Evolutionary conservation across 2,113 vertebrate species (phyloP).

Genomic region (Sialia sialis): DNA sequence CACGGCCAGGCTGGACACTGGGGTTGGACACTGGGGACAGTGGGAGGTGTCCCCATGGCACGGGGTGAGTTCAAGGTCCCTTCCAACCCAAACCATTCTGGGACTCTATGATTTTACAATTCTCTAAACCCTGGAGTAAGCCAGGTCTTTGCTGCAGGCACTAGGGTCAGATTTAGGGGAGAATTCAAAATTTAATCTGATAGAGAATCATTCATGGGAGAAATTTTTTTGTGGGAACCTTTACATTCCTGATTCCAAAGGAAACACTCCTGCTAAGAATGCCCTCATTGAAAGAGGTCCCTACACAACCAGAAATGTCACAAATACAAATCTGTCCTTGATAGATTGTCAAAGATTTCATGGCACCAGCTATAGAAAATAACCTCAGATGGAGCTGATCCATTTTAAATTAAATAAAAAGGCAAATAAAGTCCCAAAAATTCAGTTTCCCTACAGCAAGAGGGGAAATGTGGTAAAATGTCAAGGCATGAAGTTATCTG

Average conservation of each 20-base stretch:
- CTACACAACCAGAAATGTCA: neutral
- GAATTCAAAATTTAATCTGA: neutral
- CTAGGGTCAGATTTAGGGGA: neutral
- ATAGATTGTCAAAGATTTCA: neutral
- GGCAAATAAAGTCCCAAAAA: neutral
- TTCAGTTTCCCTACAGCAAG: neutral
- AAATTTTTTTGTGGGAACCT: neutral
- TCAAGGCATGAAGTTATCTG: neutral
- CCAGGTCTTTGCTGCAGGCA: neutral
- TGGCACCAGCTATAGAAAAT: neutral
- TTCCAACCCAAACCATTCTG: neutral
- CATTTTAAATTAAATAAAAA: neutral
- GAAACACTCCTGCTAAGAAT: neutral
- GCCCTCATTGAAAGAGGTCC: neutral
- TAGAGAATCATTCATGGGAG: neutral
- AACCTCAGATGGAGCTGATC: neutral
- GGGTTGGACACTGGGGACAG: neutral
- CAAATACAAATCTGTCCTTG: neutral
- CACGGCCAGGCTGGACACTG: neutral
- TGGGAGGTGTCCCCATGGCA: neutral
- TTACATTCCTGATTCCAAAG: neutral
- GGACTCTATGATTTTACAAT: neutral
- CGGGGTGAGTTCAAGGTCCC: neutral
- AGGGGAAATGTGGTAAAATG: neutral
- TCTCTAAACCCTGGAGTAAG: neutral